Conservation (phyloP, 1,140 invertebrate species). For the Uloborus diversus region DNA sequence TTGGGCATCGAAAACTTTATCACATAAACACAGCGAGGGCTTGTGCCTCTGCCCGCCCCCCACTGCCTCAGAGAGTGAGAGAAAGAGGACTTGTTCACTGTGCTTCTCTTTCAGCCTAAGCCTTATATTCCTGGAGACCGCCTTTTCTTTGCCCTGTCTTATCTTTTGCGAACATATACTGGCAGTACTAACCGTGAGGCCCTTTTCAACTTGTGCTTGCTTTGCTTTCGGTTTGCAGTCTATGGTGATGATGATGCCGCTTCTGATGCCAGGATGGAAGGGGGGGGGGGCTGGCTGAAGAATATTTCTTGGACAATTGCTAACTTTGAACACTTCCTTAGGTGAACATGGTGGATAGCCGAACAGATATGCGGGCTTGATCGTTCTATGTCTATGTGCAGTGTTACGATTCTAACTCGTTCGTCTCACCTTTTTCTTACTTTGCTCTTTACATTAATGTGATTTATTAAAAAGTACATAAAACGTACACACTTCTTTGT, state of each 20-base stretch:
- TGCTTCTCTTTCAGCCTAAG: constrained; percentile 32
- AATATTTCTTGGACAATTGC: constrained; percentile 56
- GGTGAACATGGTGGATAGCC: not conserved
- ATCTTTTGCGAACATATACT: constrained; percentile 55
- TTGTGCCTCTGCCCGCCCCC: not conserved
- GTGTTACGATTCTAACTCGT: constrained; percentile 44
- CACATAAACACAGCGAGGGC: constrained; percentile 50
- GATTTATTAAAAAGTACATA: no score
- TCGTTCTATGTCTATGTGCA: constrained; percentile 39
- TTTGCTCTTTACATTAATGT: no score
- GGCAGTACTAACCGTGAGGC: constrained; percentile 42
- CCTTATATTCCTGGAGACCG: constrained; percentile 36
- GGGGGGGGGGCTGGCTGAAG: constrained; percentile 13
- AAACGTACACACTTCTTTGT: no score
- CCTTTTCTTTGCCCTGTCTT: constrained; percentile 39
- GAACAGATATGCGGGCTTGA: not conserved
- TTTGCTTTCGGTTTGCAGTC: no score
- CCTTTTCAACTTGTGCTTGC: constrained; percentile 32
- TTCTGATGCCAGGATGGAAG: not conserved
- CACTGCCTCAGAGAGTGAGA: not conserved
- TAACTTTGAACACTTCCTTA: constrained; percentile 19
- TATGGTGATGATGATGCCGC: constrained; percentile 19
- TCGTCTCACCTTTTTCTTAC: no score
- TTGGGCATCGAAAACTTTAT: constrained; percentile 54
- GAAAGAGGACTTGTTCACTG: constrained; percentile 9